Conservation (phyloP, 2,797 vertebrate genomes). For the Danio kyathit region DNA sequence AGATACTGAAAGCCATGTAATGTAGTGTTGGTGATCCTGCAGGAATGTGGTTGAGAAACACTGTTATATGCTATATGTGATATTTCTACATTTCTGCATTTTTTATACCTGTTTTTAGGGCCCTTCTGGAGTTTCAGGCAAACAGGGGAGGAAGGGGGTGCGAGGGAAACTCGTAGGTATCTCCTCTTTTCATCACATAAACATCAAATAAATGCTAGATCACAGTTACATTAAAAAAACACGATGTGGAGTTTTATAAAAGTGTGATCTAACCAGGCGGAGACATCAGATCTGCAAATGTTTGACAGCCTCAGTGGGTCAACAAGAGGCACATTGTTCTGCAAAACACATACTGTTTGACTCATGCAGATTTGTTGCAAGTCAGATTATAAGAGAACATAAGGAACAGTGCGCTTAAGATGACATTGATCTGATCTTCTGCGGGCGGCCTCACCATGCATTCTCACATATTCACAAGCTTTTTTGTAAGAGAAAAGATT, state of each 20-base stretch:
- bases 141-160: slow-evolving; percentile 77
- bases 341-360: not conserved
- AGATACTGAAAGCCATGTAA: too few relatives aligned
- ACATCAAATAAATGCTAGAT: not conserved
- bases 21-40: too few relatives aligned
- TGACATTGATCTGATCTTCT: not conserved
- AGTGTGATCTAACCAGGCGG: slow-evolving; percentile 8
- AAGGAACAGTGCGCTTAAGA: slow-evolving; percentile 2
- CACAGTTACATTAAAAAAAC: slow-evolving; percentile 14
- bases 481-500: not conserved
- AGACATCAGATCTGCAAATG: not conserved
- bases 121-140: slow-evolving; percentile 74
- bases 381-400: slow-evolving; percentile 16
- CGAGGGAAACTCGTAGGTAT: slow-evolving; percentile 72
- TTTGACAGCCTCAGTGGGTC: not conserved
- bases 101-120: slow-evolving; percentile 67
- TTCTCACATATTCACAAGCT: not conserved
- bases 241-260: not conserved
- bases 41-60: too few relatives aligned
- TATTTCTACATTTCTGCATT: slow-evolving; percentile 13
- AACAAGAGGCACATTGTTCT: slow-evolving; percentile 5
- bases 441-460: not conserved
- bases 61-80: not conserved
- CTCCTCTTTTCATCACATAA: slow-evolving; percentile 22
- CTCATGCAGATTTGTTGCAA: not conserved